Conservation (phyloP, 2,113 vertebrate species). For the Muscicapa adusta region DNA sequence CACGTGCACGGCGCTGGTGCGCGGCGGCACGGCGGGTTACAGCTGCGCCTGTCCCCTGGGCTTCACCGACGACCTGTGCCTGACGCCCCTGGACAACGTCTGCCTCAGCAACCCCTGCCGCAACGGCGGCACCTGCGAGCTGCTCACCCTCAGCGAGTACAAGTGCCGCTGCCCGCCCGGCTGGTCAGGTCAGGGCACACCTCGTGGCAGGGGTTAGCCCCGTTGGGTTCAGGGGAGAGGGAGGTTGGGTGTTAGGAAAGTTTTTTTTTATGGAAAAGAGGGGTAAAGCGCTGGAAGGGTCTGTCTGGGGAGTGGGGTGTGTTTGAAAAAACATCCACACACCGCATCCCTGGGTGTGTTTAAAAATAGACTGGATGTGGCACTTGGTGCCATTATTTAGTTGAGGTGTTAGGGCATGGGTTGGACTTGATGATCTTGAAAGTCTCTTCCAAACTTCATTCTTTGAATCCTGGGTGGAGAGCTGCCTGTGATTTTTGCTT, state of each 20-base stretch:
- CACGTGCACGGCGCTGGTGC: conserved; percentile 70
- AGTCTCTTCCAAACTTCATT: too few species aligned
- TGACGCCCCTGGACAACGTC: conserved; percentile 76
- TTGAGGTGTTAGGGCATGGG: too few species aligned
- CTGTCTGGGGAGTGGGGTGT: too few species aligned
- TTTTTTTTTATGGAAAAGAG: too few species aligned
- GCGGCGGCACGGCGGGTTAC: conserved; percentile 69
- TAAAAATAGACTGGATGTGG: too few species aligned
- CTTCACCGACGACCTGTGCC: conserved; percentile 82
- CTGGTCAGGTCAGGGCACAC: conserved; percentile 84
- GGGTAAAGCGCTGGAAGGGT: too few species aligned
- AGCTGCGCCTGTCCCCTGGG: conserved; percentile 82
- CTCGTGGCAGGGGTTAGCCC: fast-evolving
- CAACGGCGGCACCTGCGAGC: conserved; percentile 89
- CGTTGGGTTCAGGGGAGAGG: fast-evolving
- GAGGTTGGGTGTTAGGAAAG: too few species aligned
- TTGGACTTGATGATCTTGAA: too few species aligned
- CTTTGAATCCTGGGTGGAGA: not conserved
- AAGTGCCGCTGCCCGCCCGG: conserved; percentile 89
- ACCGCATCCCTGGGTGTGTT: too few species aligned
- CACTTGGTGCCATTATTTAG: too few species aligned
- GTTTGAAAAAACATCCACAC: too few species aligned
- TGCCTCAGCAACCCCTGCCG: conserved; percentile 85
- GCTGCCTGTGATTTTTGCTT: not conserved
- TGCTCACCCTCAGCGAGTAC: conserved; percentile 76